Percentiles rank a stretch among this genome's conserved stretches.
These are phyloP conservation scores for Proales similis DNA, from an alignment of 1,140 invertebrate genomes.

Conservation along the genomic window DNA sequence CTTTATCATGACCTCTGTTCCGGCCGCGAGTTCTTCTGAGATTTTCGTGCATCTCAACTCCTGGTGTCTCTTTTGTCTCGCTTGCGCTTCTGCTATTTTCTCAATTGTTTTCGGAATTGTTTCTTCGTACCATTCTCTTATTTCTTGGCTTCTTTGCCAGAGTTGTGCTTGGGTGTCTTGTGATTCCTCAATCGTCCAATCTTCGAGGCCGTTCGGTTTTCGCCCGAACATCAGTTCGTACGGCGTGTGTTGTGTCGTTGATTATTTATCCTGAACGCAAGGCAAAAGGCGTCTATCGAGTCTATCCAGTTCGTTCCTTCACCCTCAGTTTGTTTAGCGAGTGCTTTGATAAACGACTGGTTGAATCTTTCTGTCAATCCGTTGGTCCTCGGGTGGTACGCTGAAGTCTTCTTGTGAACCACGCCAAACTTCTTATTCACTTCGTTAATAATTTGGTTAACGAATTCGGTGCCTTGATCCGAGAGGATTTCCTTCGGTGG, in stretches of 20 bases:
- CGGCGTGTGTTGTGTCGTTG: not conserved
- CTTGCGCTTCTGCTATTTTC: conserved; percentile 20
- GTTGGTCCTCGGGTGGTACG: not conserved
- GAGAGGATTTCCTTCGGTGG: not conserved
- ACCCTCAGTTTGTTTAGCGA: conserved; percentile 23
- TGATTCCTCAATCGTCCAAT: conserved; percentile 1
- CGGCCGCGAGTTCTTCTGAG: not conserved
- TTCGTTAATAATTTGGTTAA: not conserved
- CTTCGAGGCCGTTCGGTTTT: conserved; percentile 1
- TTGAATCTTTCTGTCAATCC: conserved; percentile 2
- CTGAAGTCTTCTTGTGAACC: no score
- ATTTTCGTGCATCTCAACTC: conserved; percentile 3
- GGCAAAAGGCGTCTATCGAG: conserved; percentile 1
- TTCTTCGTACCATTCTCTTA: conserved; percentile 23
- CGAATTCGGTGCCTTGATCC: not conserved
- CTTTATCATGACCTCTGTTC: conserved; percentile 18
- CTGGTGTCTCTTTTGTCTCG: conserved; percentile 4
- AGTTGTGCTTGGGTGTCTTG: not conserved
- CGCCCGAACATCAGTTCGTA: conserved; percentile 1
- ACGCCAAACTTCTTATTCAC: not conserved
- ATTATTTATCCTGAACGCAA: conserved; percentile 1
- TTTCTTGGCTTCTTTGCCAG: conserved; percentile 12
- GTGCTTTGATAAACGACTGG: conserved; percentile 3
- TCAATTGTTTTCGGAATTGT: conserved; percentile 14
- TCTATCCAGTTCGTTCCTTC: not conserved